Base-by-base conservation (phyloP, 2,113 vertebrate species). In the Sphyrna mokarran region DNA sequence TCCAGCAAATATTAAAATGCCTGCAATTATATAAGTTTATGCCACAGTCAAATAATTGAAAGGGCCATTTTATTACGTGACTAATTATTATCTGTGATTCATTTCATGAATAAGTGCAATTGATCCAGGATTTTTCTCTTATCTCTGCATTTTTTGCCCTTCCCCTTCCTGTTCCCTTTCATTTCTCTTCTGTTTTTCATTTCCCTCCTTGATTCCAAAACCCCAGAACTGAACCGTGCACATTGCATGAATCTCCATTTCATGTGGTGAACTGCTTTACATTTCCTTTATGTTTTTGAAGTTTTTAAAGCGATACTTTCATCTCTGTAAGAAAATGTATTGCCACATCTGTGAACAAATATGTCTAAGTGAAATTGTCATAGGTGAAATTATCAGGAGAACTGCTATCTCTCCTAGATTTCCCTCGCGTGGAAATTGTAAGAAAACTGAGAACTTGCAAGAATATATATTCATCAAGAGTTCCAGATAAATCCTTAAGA, bases 181-280 rank as follows among this genome's bases (percentile, higher is more conserved):
- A 89, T 89, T 89, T 29, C 48, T 14, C 87, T 61, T n/a, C 87
- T 90, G 87, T 90, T 90, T 90, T 3, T 90, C 87, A 90, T 90
- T 90, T 90, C 29, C 87, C 54, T 33, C 54, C 54, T 3, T 61
- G 54, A 90, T 90, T 61, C 48, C 29, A 90, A 90, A 61, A 26
- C 23, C 43, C 40, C 9, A 26, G 22, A 43, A 43, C 85, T 48
- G 43, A 43, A 48, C 26, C 23, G 40, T 26, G 85, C 85, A 87
- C 85, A 87, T 87, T 87, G 43, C 23, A 87, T 87, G 85, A 87
- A 89, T 90, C 48, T 16, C 33, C 87, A 90, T 16, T 90, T 90
- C 54, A 90, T 90, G 87, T 29, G 58, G 80, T 89, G 48, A 89
- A 89, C 58, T 90, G 54, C 14, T 90, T 90, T 90, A 54, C 26